Evolutionary conservation across 1,140 invertebrate species (phyloP), one percentile per base, ranked within the genome.

Genomic region (Pogonus chalceus): DNA sequence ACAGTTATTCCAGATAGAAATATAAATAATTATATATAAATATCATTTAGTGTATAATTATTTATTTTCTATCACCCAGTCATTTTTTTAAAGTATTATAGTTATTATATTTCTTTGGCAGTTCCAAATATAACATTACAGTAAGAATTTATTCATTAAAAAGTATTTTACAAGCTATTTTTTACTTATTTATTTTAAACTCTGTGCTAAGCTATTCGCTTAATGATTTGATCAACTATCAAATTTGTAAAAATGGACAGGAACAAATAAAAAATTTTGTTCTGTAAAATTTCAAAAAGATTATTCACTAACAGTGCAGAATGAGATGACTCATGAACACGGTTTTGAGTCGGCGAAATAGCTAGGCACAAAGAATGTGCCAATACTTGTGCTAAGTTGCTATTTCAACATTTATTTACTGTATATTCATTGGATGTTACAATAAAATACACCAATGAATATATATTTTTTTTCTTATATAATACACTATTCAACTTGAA

Each of bases 71-170:
- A 12, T 43, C 37, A 43, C 18, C 4, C 37, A 12, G 18, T n/a
- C 37, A 43, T 18, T 43, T 16, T 7, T 18, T 4, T 16, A 43
- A 18, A 10, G 18, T 18, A 43, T 43, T 43, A 43, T 43, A 12
- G 37, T 43, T 43, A 43, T 12, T 43, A 43, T 43, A 43, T 10
- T 43, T 43, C 37, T 43, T 43, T 43, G 37, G 37, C 37, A 43
- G 37, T 43, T 43, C 26, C 26, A 31, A 31, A 31, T 43, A 43
- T 43, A 43, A 43, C 37, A 43, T 43, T 43, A 43, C 18, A 12
- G 18, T 18, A 43, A 43, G 37, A 4, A 43, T 12, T 9, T 12
- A 43, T 9, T 43, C 14, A 31, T 31, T 31, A 31, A 31, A 31
- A 7, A 31, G 14, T 31, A 31, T 31, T 7, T 31, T 31, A 31